These are phyloP conservation scores for Microplitis mediator DNA, from an alignment of 1,140 invertebrate genomes.

Conservation along the genomic window DNA sequence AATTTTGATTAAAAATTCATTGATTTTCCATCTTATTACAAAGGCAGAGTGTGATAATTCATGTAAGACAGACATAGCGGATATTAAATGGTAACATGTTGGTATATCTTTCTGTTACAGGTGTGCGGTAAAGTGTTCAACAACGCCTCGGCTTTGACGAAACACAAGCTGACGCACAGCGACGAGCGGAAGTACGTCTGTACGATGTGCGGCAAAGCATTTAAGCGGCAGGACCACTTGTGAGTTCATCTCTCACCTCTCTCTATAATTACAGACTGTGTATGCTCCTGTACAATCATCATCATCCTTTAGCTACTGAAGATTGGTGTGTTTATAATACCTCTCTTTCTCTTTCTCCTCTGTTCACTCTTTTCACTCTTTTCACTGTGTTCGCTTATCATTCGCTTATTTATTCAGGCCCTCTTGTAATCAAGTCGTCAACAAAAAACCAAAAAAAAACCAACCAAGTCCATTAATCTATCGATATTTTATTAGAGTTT, in stretches of 20 bases:
- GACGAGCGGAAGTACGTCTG: conserved; percentile 97
- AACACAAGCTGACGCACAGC: conserved; percentile 97
- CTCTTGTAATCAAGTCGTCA: too few relatives aligned
- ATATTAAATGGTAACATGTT: conserved; percentile 27
- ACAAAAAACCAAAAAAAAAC: too few relatives aligned
- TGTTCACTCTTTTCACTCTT: too few relatives aligned
- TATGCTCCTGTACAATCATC: background rate
- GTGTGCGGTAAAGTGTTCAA: conserved; percentile 96
- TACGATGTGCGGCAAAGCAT: conserved; percentile 93
- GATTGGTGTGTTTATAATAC: too few relatives aligned
- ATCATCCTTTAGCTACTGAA: too few relatives aligned
- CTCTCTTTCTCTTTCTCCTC: too few relatives aligned
- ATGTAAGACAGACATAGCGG: background rate
- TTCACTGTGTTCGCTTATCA: too few relatives aligned
- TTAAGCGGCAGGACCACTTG: conserved; percentile 98
- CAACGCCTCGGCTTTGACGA: conserved; percentile 95
- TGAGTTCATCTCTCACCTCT: conserved; percentile 68
- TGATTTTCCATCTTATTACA: too few relatives aligned
- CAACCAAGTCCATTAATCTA: too few relatives aligned
- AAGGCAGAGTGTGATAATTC: too few relatives aligned
- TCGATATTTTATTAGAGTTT: background rate
- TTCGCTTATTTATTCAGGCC: too few relatives aligned
- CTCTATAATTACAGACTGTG: conserved; percentile 14
- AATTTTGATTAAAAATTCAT: too few relatives aligned
- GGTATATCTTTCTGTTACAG: conserved; percentile 61